Percentiles rank a stretch among this genome's conserved stretches.
phyloP scores from a whole-genome alignment of 2,113 vertebrate species.

The Mastomys natalensis region DNA sequence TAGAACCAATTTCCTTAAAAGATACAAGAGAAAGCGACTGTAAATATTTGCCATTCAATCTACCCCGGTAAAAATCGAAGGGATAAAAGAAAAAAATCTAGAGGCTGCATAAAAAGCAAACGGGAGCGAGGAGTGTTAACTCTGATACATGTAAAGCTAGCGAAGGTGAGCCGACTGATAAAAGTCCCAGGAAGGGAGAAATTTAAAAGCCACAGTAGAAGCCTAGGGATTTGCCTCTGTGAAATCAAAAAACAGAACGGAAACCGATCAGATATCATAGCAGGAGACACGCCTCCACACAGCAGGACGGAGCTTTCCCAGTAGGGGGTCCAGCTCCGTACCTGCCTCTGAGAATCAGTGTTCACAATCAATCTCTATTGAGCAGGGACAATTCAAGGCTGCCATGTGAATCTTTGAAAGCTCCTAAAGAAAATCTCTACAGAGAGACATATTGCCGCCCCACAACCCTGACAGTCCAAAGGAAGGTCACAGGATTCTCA shows the following conservation, averaged over 20 bases:
- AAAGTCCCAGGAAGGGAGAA: constrained; percentile 43
- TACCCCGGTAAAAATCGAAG: not conserved
- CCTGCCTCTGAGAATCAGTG: constrained; percentile 72
- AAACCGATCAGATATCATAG: constrained; percentile 65
- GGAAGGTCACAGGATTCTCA: constrained; percentile 72
- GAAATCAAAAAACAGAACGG: constrained; percentile 56
- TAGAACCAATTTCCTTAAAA: constrained; percentile 30
- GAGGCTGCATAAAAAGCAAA: not conserved
- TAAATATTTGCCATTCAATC: constrained; percentile 39
- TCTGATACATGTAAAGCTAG: constrained; percentile 22
- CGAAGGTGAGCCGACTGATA: constrained; percentile 51
- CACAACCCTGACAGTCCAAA: constrained; percentile 35
- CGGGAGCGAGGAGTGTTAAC: constrained; percentile 27
- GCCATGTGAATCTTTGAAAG: constrained; percentile 74
- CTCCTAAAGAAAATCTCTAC: constrained; percentile 75
- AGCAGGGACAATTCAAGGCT: constrained; percentile 76
- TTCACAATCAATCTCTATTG: constrained; percentile 80
- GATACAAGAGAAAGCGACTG: constrained; percentile 1
- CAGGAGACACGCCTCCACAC: constrained; percentile 39
- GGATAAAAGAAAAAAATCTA: not conserved
- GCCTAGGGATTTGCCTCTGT: constrained; percentile 62
- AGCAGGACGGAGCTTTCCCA: constrained; percentile 43
- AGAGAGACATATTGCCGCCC: constrained; percentile 65
- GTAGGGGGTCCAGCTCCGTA: constrained; percentile 50
- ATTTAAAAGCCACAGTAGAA: constrained; percentile 65